Evolutionary conservation across 2,888 invertebrate species (phyloP).

Genomic region (Himalopsyche kuldschensis): DNA sequence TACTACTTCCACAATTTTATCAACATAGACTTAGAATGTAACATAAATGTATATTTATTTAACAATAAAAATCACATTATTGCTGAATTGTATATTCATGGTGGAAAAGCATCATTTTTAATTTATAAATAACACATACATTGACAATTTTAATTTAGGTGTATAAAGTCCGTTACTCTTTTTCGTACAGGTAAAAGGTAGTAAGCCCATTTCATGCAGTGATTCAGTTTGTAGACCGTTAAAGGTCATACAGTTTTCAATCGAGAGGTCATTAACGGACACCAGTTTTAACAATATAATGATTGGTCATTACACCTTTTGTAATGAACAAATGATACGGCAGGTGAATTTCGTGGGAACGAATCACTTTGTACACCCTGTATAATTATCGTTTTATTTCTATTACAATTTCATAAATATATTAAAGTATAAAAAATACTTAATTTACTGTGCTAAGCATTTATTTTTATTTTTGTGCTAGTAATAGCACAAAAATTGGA

Average conservation of each 20-base stretch:
- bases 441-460: too few species aligned
- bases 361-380: background rate
- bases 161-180: background rate
- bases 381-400: background rate
- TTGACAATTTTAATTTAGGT: too few species aligned
- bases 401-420: background rate
- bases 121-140: too few species aligned
- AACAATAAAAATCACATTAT: too few species aligned
- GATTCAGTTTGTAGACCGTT: conserved; percentile 29
- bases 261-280: conserved; percentile 28
- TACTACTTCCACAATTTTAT: too few species aligned
- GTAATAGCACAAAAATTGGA: too few species aligned
- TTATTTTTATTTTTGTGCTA: too few species aligned
- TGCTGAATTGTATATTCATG: too few species aligned
- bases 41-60: too few species aligned
- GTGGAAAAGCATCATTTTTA: too few species aligned
- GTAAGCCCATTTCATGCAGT: background rate
- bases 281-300: conserved; percentile 18
- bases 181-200: background rate
- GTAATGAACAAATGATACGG: conserved; percentile 25
- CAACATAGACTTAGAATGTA: too few species aligned
- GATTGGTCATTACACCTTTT: conserved; percentile 16
- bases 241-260: conserved; percentile 19
- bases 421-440: too few species aligned
- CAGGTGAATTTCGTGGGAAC: conserved; percentile 32